Evolutionary conservation across 2,888 invertebrate species (phyloP), one percentile per base, ranked within the genome.

Genomic region (Pollenia amentaria): DNA sequence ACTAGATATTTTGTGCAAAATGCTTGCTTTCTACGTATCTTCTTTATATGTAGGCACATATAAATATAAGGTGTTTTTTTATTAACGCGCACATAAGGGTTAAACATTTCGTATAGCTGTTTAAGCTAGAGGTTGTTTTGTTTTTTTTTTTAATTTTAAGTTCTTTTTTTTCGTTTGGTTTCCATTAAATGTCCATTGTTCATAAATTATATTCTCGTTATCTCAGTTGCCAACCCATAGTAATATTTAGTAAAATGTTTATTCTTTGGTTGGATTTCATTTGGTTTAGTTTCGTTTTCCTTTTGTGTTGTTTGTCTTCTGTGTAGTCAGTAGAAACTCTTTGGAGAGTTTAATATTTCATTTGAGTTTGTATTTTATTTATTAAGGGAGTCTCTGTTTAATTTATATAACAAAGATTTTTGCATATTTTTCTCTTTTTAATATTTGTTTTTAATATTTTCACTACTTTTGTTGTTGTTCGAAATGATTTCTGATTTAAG

Each of bases 381-480:
- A 85, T 81, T 81, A 77, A 77, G 72, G 76, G 72, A 81, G 80
- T 85, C 85, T 81, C 80, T 67, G 76, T 81, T 85, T 81, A 85
- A 85, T 85, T 85, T 85, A 48, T 65, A 53, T 65, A 76, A 75
- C 62, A 72, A 64, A 76, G 18, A 44, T 64, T 70, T 64, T 55
- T 67, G 62, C 29, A 29, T 29, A 29, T 1, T 29, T 29, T 29
- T 29, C 6, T 29, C 64, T 38, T 48, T 57, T 10, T 53, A 42
- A 55, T 65, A 21, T 64, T 70, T 79, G 40, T 46, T 79, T 38
- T 18, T 60, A 14, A 69, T 53, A 18, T 29, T 69, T 67, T 57
- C 3, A 81, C 18, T 65, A 55, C 64, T 73, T 73, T 80, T 51
- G n/a, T 51, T 67, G 72, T 53, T 21, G 57, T 72, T 62, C 1